Percentiles rank a stretch among this genome's conserved stretches.
Evolutionary conservation across 1,140 invertebrate species (phyloP).

Genomic region (Drosophila sp.): DNA sequence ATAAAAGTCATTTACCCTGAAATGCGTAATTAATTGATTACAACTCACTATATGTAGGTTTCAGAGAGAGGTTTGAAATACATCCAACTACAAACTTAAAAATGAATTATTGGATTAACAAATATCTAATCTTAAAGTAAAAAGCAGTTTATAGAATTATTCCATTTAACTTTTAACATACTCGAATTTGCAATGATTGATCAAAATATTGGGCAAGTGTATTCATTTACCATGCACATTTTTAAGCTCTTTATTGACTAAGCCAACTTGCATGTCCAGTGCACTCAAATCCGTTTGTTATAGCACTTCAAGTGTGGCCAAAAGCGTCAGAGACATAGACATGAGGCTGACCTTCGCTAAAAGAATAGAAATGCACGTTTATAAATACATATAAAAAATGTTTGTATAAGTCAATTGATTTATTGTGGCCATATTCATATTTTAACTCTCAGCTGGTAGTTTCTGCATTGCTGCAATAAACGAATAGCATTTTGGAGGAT

Average conservation of each 20-base stretch:
- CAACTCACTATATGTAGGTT: no score
- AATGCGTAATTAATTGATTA: no score
- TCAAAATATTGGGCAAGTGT: constrained; percentile 7
- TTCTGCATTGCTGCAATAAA: not conserved
- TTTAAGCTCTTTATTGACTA: constrained; percentile 45
- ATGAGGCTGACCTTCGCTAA: constrained; percentile 63
- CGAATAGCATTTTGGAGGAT: constrained; percentile 32
- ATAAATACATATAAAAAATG: constrained; percentile 6
- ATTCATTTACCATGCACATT: constrained; percentile 36
- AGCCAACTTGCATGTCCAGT: constrained; percentile 51
- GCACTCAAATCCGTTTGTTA: constrained; percentile 31
- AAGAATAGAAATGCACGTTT: constrained; percentile 55
- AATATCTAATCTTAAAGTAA: no score
- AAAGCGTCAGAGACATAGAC: constrained; percentile 49
- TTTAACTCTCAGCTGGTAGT: constrained; percentile 36
- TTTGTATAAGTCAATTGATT: constrained; percentile 33
- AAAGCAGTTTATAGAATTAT: not conserved
- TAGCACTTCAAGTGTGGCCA: constrained; percentile 52
- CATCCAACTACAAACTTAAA: no score
- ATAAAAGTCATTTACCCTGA: no score
- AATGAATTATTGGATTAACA: no score
- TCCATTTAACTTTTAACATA: not conserved
- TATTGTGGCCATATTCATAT: constrained; percentile 46
- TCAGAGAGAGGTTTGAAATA: no score
- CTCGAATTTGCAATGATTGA: not conserved